A percentile compares a stretch with the other conserved stretches of the same genome.
These are phyloP conservation scores for Triplophysa yarkandensis DNA, from an alignment of 2,797 vertebrate genomes.

Conservation along the genomic window DNA sequence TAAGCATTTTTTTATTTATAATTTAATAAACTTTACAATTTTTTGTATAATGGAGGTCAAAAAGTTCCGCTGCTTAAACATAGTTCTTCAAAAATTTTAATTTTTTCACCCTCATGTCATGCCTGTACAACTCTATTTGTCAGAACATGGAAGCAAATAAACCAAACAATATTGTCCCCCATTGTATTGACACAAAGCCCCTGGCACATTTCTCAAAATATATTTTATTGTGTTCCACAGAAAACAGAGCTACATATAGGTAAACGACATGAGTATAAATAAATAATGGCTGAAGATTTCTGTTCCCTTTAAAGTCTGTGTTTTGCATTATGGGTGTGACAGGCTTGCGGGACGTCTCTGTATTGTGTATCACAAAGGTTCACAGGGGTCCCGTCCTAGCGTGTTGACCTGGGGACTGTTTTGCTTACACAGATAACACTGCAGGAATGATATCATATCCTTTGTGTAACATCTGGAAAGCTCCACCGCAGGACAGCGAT, in stretches of 20 bases:
- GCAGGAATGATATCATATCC: conserved; percentile 74
- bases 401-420: conserved; percentile 62
- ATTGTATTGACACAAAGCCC: no score
- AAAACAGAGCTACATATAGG: no score
- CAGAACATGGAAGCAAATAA: no score
- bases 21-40: background rate
- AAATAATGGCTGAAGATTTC: no score
- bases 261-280: no score
- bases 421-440: conserved; percentile 61
- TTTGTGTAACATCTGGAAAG: conserved; percentile 78
- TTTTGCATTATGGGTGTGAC: conserved; percentile 38
- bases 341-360: conserved; percentile 34
- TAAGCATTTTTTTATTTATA: background rate
- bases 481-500: conserved; percentile 62
- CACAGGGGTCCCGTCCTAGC: conserved; percentile 51
- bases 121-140: no score
- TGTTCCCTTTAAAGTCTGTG: conserved; percentile 2
- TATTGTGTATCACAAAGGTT: conserved; percentile 49
- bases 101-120: no score
- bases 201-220: no score
- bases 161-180: no score
- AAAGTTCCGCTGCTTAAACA: background rate
- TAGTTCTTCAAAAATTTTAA: no score
- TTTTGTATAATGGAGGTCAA: background rate
- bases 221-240: no score